A percentile compares a stretch with the other conserved stretches of the same genome.
phyloP scores from a whole-genome alignment of 2,888 invertebrate species.

The Hartigia nigra region DNA sequence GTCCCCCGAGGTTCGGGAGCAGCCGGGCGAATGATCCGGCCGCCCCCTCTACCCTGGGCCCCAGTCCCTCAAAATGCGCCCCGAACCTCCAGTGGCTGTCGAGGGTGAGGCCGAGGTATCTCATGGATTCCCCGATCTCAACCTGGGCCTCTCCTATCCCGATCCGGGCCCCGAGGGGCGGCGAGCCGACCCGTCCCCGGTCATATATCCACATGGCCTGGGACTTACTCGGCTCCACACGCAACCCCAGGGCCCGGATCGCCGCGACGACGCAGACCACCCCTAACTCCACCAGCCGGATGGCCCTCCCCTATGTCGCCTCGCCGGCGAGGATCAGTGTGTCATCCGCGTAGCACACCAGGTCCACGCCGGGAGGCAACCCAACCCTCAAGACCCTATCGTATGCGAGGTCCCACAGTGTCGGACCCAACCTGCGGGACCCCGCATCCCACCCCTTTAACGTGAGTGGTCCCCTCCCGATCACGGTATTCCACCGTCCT shows the following conservation, averaged over 20 bases:
- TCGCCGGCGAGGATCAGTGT: not conserved
- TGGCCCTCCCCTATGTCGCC: not conserved
- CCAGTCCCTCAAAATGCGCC: too few relatives aligned
- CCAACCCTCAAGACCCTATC: not conserved
- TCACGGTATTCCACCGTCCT: not conserved
- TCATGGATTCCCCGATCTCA: not conserved
- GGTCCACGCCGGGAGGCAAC: not conserved
- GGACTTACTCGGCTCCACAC: not conserved
- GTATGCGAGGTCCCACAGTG: constrained; percentile 11
- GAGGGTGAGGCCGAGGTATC: not conserved
- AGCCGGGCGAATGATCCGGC: too few relatives aligned
- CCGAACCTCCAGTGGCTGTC: constrained; percentile 3
- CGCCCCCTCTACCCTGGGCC: too few relatives aligned
- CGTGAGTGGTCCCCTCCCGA: not conserved
- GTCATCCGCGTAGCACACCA: constrained; percentile 12
- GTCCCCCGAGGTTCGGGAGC: too few relatives aligned
- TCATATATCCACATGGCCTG: not conserved
- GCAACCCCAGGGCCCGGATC: not conserved
- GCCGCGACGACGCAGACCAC: too few relatives aligned
- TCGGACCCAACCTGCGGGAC: constrained; percentile 18
- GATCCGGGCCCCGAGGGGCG: not conserved
- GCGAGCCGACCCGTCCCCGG: not conserved
- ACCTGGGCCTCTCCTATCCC: not conserved
- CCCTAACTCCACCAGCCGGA: not conserved
- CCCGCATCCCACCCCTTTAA: not conserved